Evolutionary conservation across 2,888 invertebrate genomes (phyloP).

Genomic region (Escarpia spicata): DNA sequence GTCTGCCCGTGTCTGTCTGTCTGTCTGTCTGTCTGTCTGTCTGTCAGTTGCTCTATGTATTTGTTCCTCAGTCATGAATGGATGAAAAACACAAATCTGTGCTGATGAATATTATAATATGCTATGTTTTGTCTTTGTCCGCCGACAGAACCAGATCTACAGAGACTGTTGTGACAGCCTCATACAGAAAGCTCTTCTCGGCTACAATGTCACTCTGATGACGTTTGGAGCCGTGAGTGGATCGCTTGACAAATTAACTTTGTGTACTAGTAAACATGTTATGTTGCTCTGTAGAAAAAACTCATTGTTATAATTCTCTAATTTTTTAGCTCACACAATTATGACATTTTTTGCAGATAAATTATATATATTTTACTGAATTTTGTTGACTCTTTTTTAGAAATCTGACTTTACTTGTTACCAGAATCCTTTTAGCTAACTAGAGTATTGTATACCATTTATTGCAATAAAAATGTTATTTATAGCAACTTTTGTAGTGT

Average conservation of each 20-base stretch:
- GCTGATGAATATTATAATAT: no score
- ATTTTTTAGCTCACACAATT: no score
- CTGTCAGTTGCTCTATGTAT: neutral
- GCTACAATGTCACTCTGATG: slow-evolving; percentile 58
- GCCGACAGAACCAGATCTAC: slow-evolving; percentile 51
- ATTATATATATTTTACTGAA: no score
- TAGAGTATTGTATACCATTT: neutral
- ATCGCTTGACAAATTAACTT: neutral
- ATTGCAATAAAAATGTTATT: neutral
- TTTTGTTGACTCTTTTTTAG: no score
- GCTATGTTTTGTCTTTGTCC: neutral
- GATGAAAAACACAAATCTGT: no score
- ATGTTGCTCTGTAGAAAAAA: neutral
- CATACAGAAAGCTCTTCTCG: slow-evolving; percentile 56
- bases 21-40: no score
- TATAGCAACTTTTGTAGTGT: neutral
- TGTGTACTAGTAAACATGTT: neutral
- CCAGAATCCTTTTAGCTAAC: neutral
- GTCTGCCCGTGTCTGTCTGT: no score
- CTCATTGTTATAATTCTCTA: neutral
- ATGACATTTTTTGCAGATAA: no score
- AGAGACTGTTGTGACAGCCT: slow-evolving; percentile 53
- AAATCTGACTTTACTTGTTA: no score
- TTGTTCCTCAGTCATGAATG: neutral
- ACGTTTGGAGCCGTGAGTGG: slow-evolving; percentile 58